Base-by-base conservation (phyloP, 2,888 invertebrate genomes). In the Drosophila borborema region DNA sequence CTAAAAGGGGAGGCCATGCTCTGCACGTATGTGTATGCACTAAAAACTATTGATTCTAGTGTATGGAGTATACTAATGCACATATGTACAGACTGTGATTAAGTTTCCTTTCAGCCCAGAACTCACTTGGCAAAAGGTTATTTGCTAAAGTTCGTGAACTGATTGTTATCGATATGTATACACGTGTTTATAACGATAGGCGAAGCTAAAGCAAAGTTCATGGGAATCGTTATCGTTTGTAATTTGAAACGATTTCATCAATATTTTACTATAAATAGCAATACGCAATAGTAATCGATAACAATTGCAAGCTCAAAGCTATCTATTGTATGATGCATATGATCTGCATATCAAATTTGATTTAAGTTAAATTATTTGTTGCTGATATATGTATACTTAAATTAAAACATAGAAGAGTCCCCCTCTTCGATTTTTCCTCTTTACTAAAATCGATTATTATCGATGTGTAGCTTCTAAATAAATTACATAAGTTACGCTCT, bases 1-100 rank as follows among this genome's bases (percentile, higher is more conserved):
- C 51, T 63, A 54, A 61, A 61, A 64, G 62, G 10, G 28, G 18
- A 12, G 16, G 28, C 40, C 31, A 61, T 51, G 28, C 40, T 20
- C 56, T 51, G 36, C 53, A 58, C 18, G 53, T 38, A 14, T 54
- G 38, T 36, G 38, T 41, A 45, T 51, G 43, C 8, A n/a, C 28
- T n/a, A 51, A 68, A 59, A 55, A 48, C 55, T 55, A 56, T 31
- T 41, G n/a, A 20, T 38, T 31, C 28, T 4, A 12, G 41, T n/a
- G 34, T 4, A 41, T 12, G 20, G 41, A 36, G 40, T 14, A 49
- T 7, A 41, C 9, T 41, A 65, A 20, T 31, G 20, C 49, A 51
- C 34, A 51, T 31, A 28, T 38, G 36, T 53, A 41, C 55, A 3
- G 55, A 41, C 41, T 55, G 41, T 38, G 23, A 55, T 55, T 55